Percentiles rank a stretch among this genome's conserved stretches.
Conservation (phyloP, 2,113 vertebrate genomes). For the Sigmodon hispidus region DNA sequence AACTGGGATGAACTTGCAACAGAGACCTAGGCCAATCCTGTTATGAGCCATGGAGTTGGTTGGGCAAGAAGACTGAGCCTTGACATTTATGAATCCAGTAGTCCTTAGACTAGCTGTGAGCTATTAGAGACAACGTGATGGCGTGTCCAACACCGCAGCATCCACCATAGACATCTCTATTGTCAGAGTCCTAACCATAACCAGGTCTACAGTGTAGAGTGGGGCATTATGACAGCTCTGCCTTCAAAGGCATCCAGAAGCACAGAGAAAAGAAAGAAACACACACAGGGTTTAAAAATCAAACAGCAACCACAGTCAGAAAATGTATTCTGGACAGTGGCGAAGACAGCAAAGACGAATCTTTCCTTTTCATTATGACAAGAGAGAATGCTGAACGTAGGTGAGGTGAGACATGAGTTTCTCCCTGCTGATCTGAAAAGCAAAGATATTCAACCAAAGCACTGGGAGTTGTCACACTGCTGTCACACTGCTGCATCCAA, state of each 20-base stretch:
- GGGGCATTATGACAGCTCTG: not conserved
- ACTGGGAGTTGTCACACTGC: not conserved
- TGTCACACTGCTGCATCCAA: too few species aligned
- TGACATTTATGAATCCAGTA: not conserved
- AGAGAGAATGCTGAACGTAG: not conserved
- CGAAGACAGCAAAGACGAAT: slow-evolving; percentile 18
- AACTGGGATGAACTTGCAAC: not conserved
- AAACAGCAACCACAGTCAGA: not conserved
- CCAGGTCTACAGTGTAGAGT: not conserved
- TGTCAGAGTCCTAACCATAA: not conserved
- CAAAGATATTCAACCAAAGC: not conserved
- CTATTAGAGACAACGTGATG: not conserved
- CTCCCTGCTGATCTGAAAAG: not conserved
- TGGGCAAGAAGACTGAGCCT: not conserved
- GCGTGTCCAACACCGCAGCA: not conserved
- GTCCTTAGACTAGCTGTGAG: not conserved
- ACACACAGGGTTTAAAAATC: not conserved
- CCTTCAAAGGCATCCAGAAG: not conserved
- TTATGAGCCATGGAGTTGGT: not conserved
- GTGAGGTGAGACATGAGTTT: not conserved
- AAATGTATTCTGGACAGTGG: not conserved
- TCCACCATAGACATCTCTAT: not conserved
- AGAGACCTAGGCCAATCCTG: not conserved
- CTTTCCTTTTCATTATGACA: not conserved
- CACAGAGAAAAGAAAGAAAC: not conserved